Percentiles rank a stretch among this genome's conserved stretches.
These are phyloP conservation scores for Ictalurus furcatus DNA, from an alignment of 2,113 vertebrate genomes.

Conservation along the genomic window DNA sequence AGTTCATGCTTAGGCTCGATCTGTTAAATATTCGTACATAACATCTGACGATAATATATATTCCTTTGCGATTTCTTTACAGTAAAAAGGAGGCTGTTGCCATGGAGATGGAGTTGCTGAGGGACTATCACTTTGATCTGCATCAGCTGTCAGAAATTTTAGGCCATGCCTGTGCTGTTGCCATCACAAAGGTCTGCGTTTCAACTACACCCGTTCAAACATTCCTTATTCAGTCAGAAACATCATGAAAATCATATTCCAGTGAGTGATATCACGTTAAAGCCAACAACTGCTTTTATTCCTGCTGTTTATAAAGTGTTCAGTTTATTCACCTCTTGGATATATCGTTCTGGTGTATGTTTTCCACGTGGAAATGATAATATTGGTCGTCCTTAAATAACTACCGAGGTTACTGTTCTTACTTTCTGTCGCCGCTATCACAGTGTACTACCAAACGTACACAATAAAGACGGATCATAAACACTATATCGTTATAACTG, in stretches of 20 bases:
- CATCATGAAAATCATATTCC: not conserved
- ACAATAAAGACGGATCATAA: not conserved
- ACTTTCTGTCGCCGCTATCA: not conserved
- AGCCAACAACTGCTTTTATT: not conserved
- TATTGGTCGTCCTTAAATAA: not conserved
- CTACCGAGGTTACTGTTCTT: not conserved
- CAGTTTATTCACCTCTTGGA: not conserved
- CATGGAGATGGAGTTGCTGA: constrained; percentile 77
- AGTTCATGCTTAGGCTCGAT: not conserved
- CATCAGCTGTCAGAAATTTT: constrained; percentile 80
- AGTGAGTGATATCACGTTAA: not conserved
- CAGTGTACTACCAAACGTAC: not conserved
- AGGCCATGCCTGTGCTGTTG: constrained; percentile 78
- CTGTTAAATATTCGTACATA: not conserved
- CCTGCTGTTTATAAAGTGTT: not conserved
- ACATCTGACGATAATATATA: not conserved
- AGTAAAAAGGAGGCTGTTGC: constrained; percentile 75
- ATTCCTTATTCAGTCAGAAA: not conserved
- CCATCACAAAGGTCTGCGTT: constrained; percentile 73
- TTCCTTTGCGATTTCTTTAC: not conserved
- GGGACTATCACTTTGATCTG: constrained; percentile 78
- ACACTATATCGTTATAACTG: not conserved
- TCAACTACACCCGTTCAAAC: not conserved
- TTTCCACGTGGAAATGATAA: not conserved
- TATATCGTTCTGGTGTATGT: not conserved